Evolutionary conservation across 2,113 vertebrate species (phyloP).

Genomic region (Okapia johnstoni): DNA sequence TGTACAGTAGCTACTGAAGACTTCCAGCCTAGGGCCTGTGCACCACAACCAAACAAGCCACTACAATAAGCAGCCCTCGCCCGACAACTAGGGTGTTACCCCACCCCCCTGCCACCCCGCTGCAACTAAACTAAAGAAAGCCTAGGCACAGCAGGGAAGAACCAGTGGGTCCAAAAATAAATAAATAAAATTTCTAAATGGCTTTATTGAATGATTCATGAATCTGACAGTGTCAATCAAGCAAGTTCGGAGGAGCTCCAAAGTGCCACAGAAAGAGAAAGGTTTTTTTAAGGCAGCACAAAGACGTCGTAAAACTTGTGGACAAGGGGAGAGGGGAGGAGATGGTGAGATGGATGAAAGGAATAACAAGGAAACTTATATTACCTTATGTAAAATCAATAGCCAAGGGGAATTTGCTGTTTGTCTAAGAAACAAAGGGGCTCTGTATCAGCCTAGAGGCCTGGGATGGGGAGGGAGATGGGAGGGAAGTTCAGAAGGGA

Average conservation of each 20-base stretch:
- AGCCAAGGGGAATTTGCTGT: neutral
- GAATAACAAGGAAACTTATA: neutral
- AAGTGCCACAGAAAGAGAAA: neutral
- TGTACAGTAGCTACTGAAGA: neutral
- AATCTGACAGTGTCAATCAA: neutral
- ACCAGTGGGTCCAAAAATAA: neutral
- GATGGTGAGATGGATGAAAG: neutral
- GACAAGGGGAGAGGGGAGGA: neutral
- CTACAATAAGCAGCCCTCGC: neutral
- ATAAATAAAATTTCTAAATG: neutral
- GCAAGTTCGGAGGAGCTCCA: neutral
- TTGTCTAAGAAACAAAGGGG: neutral
- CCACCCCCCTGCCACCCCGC: neutral
- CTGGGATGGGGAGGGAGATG: neutral
- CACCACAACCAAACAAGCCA: neutral
- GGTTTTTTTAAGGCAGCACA: neutral
- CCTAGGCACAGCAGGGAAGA: neutral
- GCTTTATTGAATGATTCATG: neutral
- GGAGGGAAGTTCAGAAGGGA: neutral
- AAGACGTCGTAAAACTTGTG: neutral
- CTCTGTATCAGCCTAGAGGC: neutral
- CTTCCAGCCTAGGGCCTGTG: neutral
- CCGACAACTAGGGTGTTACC: neutral
- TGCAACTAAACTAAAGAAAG: neutral
- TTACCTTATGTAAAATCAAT: neutral